phyloP scores from a whole-genome alignment of 2,113 vertebrate genomes.

The Labeo rohita region DNA sequence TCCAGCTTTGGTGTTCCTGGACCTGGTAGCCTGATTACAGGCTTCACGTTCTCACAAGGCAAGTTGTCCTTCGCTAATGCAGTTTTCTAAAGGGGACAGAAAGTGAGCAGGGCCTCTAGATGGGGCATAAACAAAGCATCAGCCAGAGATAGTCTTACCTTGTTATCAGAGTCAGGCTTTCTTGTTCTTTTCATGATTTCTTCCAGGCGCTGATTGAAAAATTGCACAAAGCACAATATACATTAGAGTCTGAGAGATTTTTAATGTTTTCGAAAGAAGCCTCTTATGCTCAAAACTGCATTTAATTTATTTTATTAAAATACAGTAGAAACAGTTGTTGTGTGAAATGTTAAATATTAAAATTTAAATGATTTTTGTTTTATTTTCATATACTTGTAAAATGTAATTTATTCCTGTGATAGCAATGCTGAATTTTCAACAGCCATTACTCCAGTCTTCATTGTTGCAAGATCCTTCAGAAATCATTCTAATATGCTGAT shows the following conservation, averaged over 20 bases:
- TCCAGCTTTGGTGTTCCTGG: constrained; percentile 58
- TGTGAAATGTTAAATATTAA: neutral
- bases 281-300: neutral
- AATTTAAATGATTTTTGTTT: neutral
- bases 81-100: constrained; percentile 61
- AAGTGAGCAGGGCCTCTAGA: neutral
- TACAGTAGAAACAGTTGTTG: neutral
- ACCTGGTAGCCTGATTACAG: constrained; percentile 60
- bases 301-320: neutral
- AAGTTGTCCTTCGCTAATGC: constrained; percentile 52
- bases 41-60: constrained; percentile 72
- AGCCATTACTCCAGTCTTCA: too few species aligned
- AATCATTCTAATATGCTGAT: neutral
- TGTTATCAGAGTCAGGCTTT: constrained; percentile 72
- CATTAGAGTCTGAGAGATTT: neutral
- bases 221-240: neutral
- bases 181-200: constrained; percentile 81
- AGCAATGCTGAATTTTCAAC: too few species aligned
- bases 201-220: constrained; percentile 72
- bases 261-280: neutral
- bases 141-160: constrained; percentile 58
- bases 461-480: too few species aligned
- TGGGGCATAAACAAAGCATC: neutral
- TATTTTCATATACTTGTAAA: too few species aligned
- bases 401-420: too few species aligned